Conservation (phyloP, 2,888 invertebrate species). For the Cataglyphis albicans region DNA sequence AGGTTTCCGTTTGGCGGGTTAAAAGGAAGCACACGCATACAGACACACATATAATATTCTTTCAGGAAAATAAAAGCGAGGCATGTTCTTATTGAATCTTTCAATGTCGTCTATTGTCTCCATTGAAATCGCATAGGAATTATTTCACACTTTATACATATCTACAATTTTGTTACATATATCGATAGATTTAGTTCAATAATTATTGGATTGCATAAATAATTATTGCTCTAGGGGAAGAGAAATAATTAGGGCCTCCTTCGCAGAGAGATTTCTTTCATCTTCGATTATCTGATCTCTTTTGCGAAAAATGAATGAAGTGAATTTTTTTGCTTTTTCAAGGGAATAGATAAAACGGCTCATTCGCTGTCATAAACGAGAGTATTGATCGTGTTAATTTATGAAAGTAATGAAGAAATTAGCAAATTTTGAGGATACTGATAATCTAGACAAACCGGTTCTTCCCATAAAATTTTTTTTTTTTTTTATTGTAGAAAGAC, state of each 20-base stretch:
- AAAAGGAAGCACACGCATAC: neutral
- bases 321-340: neutral
- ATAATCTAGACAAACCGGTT: slow-evolving; percentile 13
- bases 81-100: neutral
- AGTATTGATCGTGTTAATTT: neutral
- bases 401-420: neutral
- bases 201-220: neutral
- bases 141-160: neutral
- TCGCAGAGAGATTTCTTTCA: neutral
- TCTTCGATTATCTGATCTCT: neutral
- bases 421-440: neutral
- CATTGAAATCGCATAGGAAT: neutral
- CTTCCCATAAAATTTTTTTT: neutral
- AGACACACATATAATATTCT: neutral
- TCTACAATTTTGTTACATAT: neutral
- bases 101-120: neutral
- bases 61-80: slow-evolving; percentile 11
- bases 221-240: neutral
- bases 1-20: slow-evolving; percentile 41
- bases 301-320: neutral
- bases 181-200: neutral
- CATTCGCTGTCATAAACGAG: neutral
- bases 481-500: neutral
- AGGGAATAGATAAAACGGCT: neutral
- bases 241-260: neutral